Percentiles rank a stretch among this genome's conserved stretches.
Evolutionary conservation across 2,888 invertebrate genomes (phyloP).

Genomic region (Prosapia bicincta): DNA sequence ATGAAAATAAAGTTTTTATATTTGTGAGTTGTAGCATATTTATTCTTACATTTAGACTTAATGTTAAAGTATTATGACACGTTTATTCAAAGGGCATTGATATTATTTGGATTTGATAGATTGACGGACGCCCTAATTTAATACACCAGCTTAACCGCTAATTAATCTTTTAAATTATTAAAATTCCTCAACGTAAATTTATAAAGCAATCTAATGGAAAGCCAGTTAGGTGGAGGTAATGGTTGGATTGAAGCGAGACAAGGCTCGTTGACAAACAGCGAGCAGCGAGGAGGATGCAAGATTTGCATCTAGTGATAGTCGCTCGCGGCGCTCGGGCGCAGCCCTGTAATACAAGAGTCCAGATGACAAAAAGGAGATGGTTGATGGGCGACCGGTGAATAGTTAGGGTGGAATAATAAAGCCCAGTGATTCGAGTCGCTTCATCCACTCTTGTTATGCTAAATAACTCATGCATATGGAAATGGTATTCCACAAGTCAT

Average conservation of each 20-base stretch:
- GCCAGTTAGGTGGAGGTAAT: neutral
- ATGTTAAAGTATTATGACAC: too few relatives aligned
- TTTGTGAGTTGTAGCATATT: too few relatives aligned
- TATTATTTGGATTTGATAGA: too few relatives aligned
- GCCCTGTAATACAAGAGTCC: neutral
- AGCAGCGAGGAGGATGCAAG: neutral
- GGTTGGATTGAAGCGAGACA: neutral
- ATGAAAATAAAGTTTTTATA: too few relatives aligned
- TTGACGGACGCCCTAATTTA: too few relatives aligned
- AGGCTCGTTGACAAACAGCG: neutral
- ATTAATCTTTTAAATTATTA: neutral
- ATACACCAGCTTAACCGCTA: too few relatives aligned
- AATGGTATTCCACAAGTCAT: too few relatives aligned
- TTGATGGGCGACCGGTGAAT: too few relatives aligned
- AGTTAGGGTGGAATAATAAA: neutral
- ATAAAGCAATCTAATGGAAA: neutral
- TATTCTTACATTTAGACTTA: too few relatives aligned
- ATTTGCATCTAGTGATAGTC: neutral
- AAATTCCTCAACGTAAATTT: neutral
- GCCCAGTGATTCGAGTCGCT: neutral
- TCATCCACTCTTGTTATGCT: neutral
- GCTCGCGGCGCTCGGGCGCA: neutral
- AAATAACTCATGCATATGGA: too few relatives aligned
- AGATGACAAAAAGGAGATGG: too few relatives aligned
- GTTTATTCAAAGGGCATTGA: too few relatives aligned